Percentiles rank a stretch among this genome's conserved stretches.
These are phyloP conservation scores for Tiliacea citrago DNA, from an alignment of 2,888 invertebrate genomes.

Conservation along the genomic window DNA sequence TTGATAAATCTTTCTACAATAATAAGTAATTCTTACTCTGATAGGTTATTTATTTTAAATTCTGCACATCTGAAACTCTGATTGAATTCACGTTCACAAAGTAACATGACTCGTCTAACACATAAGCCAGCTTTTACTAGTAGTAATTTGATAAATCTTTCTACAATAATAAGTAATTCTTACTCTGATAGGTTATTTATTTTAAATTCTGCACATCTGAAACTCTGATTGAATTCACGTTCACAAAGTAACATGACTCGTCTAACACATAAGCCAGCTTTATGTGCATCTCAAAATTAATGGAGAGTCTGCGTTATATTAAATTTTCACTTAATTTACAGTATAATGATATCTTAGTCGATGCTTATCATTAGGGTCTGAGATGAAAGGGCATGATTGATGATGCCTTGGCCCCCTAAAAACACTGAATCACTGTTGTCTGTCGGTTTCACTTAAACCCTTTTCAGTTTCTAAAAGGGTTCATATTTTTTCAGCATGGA, in stretches of 20 bases:
- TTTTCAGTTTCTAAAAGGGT: slow-evolving; percentile 69
- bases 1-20: too few relatives aligned
- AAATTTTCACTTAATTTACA: slow-evolving; percentile 66
- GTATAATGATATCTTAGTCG: slow-evolving; percentile 67
- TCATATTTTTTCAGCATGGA: slow-evolving; percentile 65
- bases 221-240: not conserved
- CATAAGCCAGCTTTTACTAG: too few relatives aligned
- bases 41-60: not conserved
- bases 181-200: not conserved
- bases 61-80: not conserved
- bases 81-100: not conserved
- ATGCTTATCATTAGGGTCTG: slow-evolving; percentile 73
- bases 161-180: not conserved
- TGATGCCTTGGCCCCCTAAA: slow-evolving; percentile 69
- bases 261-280: slow-evolving; percentile 24
- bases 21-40: too few relatives aligned
- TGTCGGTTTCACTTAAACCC: slow-evolving; percentile 75
- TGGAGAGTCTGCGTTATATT: slow-evolving; percentile 49
- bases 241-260: slow-evolving; percentile 21
- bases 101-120: too few relatives aligned
- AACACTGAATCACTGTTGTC: slow-evolving; percentile 80
- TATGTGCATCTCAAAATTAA: slow-evolving; percentile 52
- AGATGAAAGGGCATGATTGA: slow-evolving; percentile 76
- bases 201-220: not conserved
- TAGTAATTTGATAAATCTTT: not conserved